Evolutionary conservation across 1,140 invertebrate species (phyloP).

Genomic region (Cotesia vestalis): DNA sequence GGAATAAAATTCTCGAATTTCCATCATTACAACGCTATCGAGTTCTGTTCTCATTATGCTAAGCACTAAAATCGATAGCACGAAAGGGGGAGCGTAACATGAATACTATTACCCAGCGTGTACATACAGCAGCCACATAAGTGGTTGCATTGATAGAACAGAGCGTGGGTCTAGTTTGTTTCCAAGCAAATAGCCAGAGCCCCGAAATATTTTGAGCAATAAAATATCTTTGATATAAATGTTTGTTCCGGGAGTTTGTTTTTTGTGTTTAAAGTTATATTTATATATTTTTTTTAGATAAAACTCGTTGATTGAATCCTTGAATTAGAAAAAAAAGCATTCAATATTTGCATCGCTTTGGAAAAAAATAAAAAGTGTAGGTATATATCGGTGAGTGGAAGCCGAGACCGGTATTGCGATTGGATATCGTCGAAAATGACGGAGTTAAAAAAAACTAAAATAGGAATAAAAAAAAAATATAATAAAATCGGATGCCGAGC

Average conservation of each 20-base stretch:
- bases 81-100: slow-evolving; percentile 46
- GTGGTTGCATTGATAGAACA: not conserved
- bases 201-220: no score
- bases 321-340: slow-evolving; percentile 39
- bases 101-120: slow-evolving; percentile 4
- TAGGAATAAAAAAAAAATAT: no score
- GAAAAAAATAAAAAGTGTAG: slow-evolving; percentile 24
- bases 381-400: slow-evolving; percentile 14
- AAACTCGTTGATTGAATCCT: slow-evolving; percentile 38
- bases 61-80: slow-evolving; percentile 61
- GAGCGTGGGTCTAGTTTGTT: no score
- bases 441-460: slow-evolving; percentile 31
- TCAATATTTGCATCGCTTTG: slow-evolving; percentile 39
- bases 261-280: slow-evolving; percentile 10
- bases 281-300: slow-evolving; percentile 12
- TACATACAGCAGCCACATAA: not conserved
- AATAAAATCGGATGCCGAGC: slow-evolving; percentile 29
- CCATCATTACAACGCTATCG: slow-evolving; percentile 45
- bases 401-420: slow-evolving; percentile 33
- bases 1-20: slow-evolving; percentile 48
- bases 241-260: not conserved
- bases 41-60: slow-evolving; percentile 57
- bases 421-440: slow-evolving; percentile 38
- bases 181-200: no score
- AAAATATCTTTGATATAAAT: not conserved